phyloP scores from a whole-genome alignment of 2,113 vertebrate genomes.

The Megaceryle maxima region DNA sequence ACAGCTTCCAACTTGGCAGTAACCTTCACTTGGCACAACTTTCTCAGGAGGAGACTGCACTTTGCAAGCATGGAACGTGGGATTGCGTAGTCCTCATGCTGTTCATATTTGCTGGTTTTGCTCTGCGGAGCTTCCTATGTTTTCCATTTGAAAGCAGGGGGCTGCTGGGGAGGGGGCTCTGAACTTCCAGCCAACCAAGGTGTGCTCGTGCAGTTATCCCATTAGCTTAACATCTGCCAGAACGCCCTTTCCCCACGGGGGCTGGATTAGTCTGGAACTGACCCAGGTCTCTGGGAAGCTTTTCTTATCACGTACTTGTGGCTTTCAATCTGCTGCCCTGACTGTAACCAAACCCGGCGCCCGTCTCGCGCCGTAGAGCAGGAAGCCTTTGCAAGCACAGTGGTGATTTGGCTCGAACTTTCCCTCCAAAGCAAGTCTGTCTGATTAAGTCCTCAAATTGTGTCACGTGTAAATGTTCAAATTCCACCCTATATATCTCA shows the following conservation, averaged over 20 bases:
- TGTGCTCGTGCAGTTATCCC: background rate
- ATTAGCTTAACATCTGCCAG: background rate
- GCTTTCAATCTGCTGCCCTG: slow-evolving; percentile 19
- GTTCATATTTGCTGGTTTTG: background rate
- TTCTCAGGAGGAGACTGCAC: background rate
- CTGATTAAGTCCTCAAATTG: background rate
- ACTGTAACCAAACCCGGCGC: background rate
- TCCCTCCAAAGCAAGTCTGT: background rate
- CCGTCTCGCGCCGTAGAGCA: background rate
- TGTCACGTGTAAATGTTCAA: background rate
- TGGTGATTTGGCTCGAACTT: background rate
- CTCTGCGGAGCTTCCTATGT: background rate
- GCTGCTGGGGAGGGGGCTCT: background rate
- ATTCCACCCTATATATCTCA: rapidly evolving
- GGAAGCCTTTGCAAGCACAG: background rate
- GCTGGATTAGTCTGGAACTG: slow-evolving; percentile 43
- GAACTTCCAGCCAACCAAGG: background rate
- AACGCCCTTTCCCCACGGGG: slow-evolving; percentile 33
- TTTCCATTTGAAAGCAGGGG: background rate
- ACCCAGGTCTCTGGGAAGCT: background rate
- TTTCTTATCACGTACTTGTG: background rate
- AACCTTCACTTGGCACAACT: rapidly evolving
- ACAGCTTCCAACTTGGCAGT: background rate
- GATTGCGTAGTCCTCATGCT: background rate
- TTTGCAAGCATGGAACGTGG: rapidly evolving